phyloP scores from a whole-genome alignment of 2,888 invertebrate species.

The Melolontha melolontha region DNA sequence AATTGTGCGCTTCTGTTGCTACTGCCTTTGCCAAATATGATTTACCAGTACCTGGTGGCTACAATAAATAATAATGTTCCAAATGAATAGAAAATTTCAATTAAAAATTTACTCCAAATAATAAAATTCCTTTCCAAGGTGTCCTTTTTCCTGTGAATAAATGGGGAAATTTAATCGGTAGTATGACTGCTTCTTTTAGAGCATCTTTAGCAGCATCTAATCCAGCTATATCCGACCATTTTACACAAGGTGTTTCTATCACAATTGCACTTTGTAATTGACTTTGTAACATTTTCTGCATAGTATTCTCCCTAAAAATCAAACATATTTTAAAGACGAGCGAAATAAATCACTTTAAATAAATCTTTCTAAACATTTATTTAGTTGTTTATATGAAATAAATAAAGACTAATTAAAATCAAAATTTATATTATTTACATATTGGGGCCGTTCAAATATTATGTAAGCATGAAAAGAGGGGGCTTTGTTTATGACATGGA shows the following conservation, averaged over 20 bases:
- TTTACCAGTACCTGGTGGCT: conserved; percentile 99
- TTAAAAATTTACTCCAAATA: conserved; percentile 81
- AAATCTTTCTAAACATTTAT: too few relatives aligned
- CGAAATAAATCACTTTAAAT: too few relatives aligned
- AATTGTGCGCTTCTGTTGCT: conserved; percentile 99
- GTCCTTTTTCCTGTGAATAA: conserved; percentile 97
- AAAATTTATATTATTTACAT: too few relatives aligned
- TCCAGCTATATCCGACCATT: conserved; percentile 99
- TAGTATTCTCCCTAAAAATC: too few relatives aligned
- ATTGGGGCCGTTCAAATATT: too few relatives aligned
- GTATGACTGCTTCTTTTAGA: conserved; percentile 97
- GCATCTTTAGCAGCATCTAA: conserved; percentile 97
- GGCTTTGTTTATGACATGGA: too few relatives aligned
- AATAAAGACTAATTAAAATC: too few relatives aligned
- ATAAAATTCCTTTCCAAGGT: conserved; percentile 98
- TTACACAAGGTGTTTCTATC: conserved; percentile 96
- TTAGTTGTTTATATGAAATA: too few relatives aligned
- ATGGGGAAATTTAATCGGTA: conserved; percentile 99
- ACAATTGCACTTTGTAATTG: conserved; percentile 96
- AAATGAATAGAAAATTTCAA: neutral
- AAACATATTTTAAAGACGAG: too few relatives aligned
- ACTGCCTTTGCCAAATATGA: conserved; percentile 99
- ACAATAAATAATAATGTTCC: conserved; percentile 15
- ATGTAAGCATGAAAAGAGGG: too few relatives aligned
- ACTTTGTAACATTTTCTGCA: conserved; percentile 93